Evolutionary conservation across 1,140 invertebrate genomes (phyloP).

Genomic region (Lordiphosa collinella): DNA sequence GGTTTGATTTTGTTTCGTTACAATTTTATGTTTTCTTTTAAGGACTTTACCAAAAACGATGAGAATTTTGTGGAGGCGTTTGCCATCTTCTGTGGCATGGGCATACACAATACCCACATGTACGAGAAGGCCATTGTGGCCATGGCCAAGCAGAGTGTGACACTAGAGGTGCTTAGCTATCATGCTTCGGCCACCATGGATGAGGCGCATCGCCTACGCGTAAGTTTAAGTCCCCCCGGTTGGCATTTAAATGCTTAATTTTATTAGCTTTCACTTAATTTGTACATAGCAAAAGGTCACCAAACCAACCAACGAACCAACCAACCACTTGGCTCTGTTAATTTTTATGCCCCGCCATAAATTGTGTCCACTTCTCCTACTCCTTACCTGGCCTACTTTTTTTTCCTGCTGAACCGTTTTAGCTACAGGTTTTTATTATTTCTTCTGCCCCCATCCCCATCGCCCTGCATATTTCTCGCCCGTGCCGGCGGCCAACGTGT

Average conservation of each 20-base stretch:
- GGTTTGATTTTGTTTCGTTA: not conserved
- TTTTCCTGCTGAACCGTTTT: not conserved
- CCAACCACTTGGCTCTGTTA: constrained; percentile 14
- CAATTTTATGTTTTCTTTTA: not conserved
- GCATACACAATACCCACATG: constrained; percentile 98
- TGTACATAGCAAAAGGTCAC: constrained; percentile 37
- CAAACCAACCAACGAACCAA: constrained; percentile 1
- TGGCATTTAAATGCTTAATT: constrained; percentile 62
- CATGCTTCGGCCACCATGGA: constrained; percentile 95
- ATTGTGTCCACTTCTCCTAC: constrained; percentile 14
- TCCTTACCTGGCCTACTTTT: constrained; percentile 2
- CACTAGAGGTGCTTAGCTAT: constrained; percentile 96
- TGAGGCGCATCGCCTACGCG: constrained; percentile 90
- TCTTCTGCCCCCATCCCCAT: not conserved
- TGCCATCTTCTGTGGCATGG: constrained; percentile 98
- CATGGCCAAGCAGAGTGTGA: constrained; percentile 97
- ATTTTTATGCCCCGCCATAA: constrained; percentile 46
- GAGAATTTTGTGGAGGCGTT: constrained; percentile 97
- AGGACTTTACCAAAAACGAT: constrained; percentile 91
- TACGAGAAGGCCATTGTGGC: constrained; percentile 95
- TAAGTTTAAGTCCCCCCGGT: constrained; percentile 81
- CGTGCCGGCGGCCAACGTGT: constrained; percentile 44
- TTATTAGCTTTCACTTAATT: constrained; percentile 63
- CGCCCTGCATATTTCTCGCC: not conserved
- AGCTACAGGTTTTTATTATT: constrained; percentile 42